phyloP scores from a whole-genome alignment of 30 jellyfish, hydroid and myxozoan genomes.

The Hydra vulgaris region DNA sequence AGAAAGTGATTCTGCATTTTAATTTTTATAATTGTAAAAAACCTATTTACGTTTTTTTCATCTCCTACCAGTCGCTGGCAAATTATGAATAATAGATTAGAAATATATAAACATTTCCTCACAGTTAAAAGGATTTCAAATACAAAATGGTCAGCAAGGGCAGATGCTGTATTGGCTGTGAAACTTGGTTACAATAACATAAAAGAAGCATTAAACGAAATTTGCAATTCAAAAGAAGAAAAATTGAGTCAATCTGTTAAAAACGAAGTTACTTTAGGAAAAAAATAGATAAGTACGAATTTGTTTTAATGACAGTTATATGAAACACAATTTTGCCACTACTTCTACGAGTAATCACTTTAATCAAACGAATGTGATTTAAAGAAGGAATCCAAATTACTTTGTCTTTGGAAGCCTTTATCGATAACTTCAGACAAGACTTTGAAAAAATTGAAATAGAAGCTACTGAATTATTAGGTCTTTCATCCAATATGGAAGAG shows the following conservation, averaged over 20 bases:
- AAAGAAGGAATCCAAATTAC: background rate
- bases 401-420: too few species aligned
- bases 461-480: too few species aligned
- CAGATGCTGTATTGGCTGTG: background rate
- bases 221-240: background rate
- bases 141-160: background rate
- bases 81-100: background rate
- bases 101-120: background rate
- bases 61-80: background rate
- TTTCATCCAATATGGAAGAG: too few species aligned
- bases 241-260: background rate
- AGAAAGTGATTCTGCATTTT: background rate
- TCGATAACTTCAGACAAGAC: too few species aligned
- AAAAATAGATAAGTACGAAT: background rate
- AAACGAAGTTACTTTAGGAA: background rate
- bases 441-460: too few species aligned
- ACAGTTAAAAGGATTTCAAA: background rate
- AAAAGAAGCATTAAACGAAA: background rate
- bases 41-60: background rate
- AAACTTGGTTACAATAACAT: background rate
- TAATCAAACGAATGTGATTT: background rate
- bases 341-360: background rate
- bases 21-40: background rate
- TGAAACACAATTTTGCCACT: background rate
- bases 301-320: background rate